Base-by-base conservation (phyloP, 2,888 invertebrate genomes). In the Acronicta aceris region DNA sequence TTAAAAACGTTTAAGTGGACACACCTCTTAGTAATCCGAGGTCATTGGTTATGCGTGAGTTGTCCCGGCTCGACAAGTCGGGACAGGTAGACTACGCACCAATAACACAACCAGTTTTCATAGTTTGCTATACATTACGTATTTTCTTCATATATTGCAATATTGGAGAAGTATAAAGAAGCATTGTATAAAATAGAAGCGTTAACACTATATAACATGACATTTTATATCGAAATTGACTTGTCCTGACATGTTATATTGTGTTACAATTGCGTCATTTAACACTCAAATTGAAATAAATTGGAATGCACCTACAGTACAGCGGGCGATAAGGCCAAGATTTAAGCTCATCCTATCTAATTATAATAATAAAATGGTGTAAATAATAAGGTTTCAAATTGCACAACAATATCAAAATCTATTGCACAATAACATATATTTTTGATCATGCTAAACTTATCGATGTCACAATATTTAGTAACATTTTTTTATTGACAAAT, bases 11-110 rank as follows among this genome's bases (percentile, higher is more conserved):
- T 62, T 64, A 75, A 58, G 71, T 56, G 71, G 68, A 61, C 78
- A 66, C 65, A 65, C 76, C 73, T 66, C 65, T 59, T 71, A 68
- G 51, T 48, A 38, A 12, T 48, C 52, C 59, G 63, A 59, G 62
- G 74, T 71, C 81, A 72, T 80, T 75, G 69, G 75, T 58, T 51
- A 77, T 78, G 81, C 80, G 78, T 86, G 80, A 81, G 76, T 72
- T 74, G 79, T 72, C 67, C 64, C 50, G 40, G 16, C 43, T 17
- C 73, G 72, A 80, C 90, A 88, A 75, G 89, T 89, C 74, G 46
- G 60, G 71, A 89, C 89, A 88, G 71, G 87, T 85, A 82, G 25
- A 38, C 51, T 52, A 57, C 71, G 53, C 53, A 54, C 57, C 42
- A 67, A 50, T 55, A 73, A 42, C 36, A 40, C 42, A 46, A 66